Evolutionary conservation across 2,888 invertebrate genomes (phyloP).

Genomic region (Cosmorhoe ocellata): DNA sequence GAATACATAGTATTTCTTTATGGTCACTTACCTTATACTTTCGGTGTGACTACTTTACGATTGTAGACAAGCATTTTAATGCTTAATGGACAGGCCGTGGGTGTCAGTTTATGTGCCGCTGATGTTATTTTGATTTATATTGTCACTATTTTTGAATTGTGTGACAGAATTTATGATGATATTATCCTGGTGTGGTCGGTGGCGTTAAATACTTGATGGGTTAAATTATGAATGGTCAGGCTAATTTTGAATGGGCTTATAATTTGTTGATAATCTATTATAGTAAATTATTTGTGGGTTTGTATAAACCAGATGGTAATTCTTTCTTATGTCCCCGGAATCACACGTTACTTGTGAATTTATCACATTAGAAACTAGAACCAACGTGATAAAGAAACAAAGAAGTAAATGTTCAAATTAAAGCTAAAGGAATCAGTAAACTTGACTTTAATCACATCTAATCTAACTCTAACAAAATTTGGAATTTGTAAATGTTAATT

Average conservation of each 20-base stretch:
- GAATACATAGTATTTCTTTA: slow-evolving; percentile 10
- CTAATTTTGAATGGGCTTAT: slow-evolving; percentile 2
- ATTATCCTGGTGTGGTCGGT: slow-evolving; percentile 24
- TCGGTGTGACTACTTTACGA: slow-evolving; percentile 19
- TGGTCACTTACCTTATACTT: slow-evolving; percentile 16
- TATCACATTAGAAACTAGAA: too few relatives aligned
- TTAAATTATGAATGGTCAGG: slow-evolving; percentile 10
- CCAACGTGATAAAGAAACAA: too few relatives aligned
- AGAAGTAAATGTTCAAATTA: too few relatives aligned
- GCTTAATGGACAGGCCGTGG: slow-evolving; percentile 25
- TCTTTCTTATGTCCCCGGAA: too few relatives aligned
- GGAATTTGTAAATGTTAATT: too few relatives aligned
- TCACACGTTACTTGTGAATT: too few relatives aligned
- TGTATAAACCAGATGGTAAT: neutral
- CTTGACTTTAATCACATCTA: too few relatives aligned
- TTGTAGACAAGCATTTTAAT: slow-evolving; percentile 27
- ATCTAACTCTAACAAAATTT: too few relatives aligned
- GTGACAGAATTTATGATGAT: slow-evolving; percentile 27
- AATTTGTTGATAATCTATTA: slow-evolving; percentile 3
- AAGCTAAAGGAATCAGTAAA: too few relatives aligned
- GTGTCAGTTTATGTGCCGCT: slow-evolving; percentile 32
- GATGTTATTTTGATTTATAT: slow-evolving; percentile 35
- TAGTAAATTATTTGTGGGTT: neutral
- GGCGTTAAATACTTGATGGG: slow-evolving; percentile 9
- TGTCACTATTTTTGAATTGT: slow-evolving; percentile 29